Conservation (phyloP, 2,797 vertebrate genomes). For the Typhlichthys subterraneus region DNA sequence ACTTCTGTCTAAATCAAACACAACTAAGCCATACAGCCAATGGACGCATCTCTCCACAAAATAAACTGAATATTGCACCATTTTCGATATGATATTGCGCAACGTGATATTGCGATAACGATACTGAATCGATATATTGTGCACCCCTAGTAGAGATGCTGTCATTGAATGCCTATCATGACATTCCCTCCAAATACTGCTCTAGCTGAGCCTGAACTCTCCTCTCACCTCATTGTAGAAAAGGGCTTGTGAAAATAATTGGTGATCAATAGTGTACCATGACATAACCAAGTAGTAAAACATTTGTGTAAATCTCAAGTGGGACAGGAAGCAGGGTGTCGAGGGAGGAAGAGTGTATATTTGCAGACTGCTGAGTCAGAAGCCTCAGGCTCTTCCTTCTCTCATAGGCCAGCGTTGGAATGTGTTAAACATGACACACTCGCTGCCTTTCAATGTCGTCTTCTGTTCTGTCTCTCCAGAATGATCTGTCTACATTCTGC, state of each 20-base stretch:
- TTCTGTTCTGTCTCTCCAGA: no score
- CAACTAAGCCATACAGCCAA: no score
- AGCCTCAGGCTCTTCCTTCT: conserved; percentile 22
- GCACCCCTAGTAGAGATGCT: background rate
- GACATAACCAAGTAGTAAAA: background rate
- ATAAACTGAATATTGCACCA: no score
- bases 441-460: no score
- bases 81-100: no score
- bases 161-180: background rate
- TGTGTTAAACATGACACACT: background rate
- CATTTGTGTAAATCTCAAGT: conserved; percentile 27
- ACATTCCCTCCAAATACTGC: no score
- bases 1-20: no score
- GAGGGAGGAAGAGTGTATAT: conserved; percentile 27
- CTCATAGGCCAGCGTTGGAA: conserved; percentile 3
- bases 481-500: background rate
- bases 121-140: no score
- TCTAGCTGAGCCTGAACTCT: background rate
- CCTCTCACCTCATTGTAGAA: background rate
- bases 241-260: background rate
- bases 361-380: conserved; percentile 47
- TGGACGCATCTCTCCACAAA: no score
- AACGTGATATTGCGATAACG: no score
- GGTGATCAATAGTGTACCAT: background rate
- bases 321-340: conserved; percentile 26